Conservation (phyloP, 2,888 invertebrate genomes). For the Noctua janthe region DNA sequence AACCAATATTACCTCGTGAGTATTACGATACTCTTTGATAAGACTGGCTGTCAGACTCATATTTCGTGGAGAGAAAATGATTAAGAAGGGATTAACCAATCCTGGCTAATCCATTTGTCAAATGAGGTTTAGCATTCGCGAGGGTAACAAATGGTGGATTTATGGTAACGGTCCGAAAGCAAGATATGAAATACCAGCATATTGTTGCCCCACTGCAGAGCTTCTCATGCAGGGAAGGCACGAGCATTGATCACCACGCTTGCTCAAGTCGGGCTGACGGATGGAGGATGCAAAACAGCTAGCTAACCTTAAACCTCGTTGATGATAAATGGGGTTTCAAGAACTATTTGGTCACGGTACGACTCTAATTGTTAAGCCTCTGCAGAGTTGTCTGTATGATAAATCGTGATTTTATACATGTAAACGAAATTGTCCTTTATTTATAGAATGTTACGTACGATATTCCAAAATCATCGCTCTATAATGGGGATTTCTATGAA, state of each 20-base stretch:
- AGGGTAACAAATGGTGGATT: neutral
- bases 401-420: neutral
- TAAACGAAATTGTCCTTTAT: neutral
- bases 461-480: neutral
- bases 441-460: rapidly evolving
- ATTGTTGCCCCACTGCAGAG: neutral
- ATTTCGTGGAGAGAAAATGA: neutral
- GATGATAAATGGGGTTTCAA: conserved; percentile 24
- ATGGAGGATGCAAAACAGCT: neutral
- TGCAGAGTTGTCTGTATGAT: neutral
- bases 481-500: neutral
- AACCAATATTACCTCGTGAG: neutral
- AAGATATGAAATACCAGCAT: neutral
- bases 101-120: neutral
- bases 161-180: neutral
- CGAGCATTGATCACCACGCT: neutral
- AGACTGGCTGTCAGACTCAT: neutral
- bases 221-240: neutral
- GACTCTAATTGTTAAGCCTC: conserved; percentile 8
- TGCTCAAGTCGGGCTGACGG: neutral
- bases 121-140: neutral
- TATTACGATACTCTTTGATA: neutral
- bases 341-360: conserved; percentile 20
- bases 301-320: neutral
- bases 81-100: neutral